phyloP scores from a whole-genome alignment of 2,797 vertebrate genomes.

The Neomorphus geoffroyi region DNA sequence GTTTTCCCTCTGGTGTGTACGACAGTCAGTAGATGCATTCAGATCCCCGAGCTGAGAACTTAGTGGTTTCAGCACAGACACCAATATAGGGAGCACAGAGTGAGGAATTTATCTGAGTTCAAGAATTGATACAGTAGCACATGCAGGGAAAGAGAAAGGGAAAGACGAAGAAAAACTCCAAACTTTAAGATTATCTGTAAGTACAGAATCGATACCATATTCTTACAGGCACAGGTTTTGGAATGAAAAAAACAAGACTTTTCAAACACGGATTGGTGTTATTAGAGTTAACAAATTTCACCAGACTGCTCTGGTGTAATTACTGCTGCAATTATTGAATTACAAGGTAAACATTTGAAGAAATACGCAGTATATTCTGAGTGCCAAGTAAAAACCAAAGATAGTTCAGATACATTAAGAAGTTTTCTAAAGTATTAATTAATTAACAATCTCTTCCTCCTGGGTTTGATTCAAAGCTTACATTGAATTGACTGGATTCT shows the following conservation, averaged over 20 bases:
- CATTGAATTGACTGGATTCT: not conserved
- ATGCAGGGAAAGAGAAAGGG: not conserved
- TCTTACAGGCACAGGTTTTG: not conserved
- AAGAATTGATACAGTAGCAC: not conserved
- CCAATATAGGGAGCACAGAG: not conserved
- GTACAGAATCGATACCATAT: not conserved
- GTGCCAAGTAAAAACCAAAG: not conserved
- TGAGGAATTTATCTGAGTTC: not conserved
- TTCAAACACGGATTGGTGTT: not conserved
- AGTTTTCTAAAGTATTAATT: not conserved
- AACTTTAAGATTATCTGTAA: not conserved
- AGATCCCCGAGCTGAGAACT: not conserved
- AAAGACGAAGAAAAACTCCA: accelerated
- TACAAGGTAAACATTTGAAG: not conserved
- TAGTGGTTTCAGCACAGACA: not conserved
- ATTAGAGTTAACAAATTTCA: not conserved
- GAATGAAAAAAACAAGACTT: not conserved
- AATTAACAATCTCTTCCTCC: not conserved
- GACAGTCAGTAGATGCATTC: not conserved
- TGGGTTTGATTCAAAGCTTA: not conserved
- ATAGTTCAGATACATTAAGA: not conserved
- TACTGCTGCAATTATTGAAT: not conserved
- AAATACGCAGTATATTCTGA: not conserved
- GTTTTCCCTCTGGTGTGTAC: not conserved
- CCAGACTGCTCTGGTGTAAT: too few species aligned